Evolutionary conservation across 2,888 invertebrate genomes (phyloP).

Genomic region (Cremastinae sp.): DNA sequence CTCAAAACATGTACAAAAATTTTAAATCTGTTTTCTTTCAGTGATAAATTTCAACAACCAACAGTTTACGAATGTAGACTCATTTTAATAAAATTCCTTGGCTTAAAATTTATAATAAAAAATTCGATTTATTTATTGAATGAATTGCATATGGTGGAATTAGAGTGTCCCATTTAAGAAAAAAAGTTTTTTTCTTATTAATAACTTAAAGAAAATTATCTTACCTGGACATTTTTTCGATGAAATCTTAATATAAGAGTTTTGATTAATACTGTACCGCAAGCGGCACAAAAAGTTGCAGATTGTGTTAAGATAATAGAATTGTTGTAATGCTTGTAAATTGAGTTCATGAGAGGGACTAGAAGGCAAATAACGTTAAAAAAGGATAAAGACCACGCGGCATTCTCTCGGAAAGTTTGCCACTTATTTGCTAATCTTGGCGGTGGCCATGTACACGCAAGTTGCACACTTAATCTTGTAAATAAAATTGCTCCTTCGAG

Average conservation of each 20-base stretch:
- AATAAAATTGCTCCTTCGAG: slow-evolving; percentile 54
- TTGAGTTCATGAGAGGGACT: slow-evolving; percentile 63
- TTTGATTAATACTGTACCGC: slow-evolving; percentile 64
- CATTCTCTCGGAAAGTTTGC: slow-evolving; percentile 57
- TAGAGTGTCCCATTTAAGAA: no score
- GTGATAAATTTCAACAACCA: slow-evolving; percentile 28
- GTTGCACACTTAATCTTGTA: slow-evolving; percentile 42
- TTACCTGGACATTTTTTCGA: slow-evolving; percentile 65
- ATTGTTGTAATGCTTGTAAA: slow-evolving; percentile 61
- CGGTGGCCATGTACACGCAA: slow-evolving; percentile 59
- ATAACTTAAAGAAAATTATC: no score
- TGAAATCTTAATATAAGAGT: slow-evolving; percentile 63
- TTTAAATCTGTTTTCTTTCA: no score
- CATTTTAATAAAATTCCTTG: no score
- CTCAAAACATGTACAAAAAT: no score
- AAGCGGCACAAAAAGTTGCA: slow-evolving; percentile 63
- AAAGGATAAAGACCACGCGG: slow-evolving; percentile 62
- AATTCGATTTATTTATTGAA: no score
- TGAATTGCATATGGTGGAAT: no score
- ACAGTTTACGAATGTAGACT: no score
- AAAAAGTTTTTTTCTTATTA: no score
- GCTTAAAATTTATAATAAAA: no score
- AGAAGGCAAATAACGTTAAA: slow-evolving; percentile 55
- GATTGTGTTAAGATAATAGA: slow-evolving; percentile 63
- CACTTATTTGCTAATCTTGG: slow-evolving; percentile 18